Base-by-base conservation (phyloP, 2,888 invertebrate species). In the Chymomyza amoena region DNA sequence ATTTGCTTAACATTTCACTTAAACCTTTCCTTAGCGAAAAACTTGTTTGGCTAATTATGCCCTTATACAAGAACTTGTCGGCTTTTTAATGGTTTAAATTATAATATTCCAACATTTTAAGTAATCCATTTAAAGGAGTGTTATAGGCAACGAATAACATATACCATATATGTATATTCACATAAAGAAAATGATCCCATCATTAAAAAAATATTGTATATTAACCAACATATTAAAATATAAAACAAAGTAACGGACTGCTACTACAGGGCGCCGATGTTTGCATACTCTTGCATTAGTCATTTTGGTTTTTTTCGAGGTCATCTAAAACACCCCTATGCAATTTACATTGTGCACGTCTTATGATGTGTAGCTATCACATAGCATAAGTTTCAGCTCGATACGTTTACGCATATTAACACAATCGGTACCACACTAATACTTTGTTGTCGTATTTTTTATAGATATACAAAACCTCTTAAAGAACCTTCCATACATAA, bases 11-110 rank as follows among this genome's bases (percentile, higher is more conserved):
- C 61, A 70, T 73, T 67, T 66, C 63, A 51, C 39, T 70, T 63
- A 66, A 72, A 52, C 36, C 57, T 61, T 66, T 61, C 54, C 51
- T 51, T 18, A 54, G 9, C 16, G 54, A 3, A 13, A 59, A 59
- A 70, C 76, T 64, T 70, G 75, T 71, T 65, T 70, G 59, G 72
- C 82, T 85, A 83, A 87, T 87, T 87, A 78, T 85, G 75, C 69
- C 77, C 76, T 78, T 81, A 77, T 68, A 45, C 36, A 61, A 69
- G 61, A 54, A 52, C 59, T 69, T 61, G 39, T 61, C 51, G 66
- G 62, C 10, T 64, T 70, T 70, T 54, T 54, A 54, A 45, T 45
- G 13, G 18, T 54, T 57, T 57, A 18, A 57, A 57, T 57, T 57
- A 32, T 32, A 32, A 32, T 25, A 25, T 45, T 13, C 10, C 2